These are phyloP conservation scores for Serilophus lunatus DNA, from an alignment of 2,113 vertebrate species.

Conservation along the genomic window DNA sequence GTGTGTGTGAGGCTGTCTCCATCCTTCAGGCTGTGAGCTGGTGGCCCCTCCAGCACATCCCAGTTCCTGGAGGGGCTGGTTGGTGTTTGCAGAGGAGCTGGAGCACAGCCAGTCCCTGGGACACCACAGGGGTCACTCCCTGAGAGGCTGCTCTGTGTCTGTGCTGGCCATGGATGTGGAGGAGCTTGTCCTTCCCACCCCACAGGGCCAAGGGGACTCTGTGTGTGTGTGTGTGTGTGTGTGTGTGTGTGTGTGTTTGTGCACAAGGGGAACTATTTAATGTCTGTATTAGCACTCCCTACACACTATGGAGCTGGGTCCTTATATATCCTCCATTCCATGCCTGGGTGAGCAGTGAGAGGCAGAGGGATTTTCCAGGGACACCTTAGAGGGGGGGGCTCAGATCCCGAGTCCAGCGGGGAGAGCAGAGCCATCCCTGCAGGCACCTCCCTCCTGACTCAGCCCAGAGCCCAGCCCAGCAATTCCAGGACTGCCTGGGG, in stretches of 20 bases:
- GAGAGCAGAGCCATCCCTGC: background rate
- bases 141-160: background rate
- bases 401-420: background rate
- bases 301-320: background rate
- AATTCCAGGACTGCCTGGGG: rapidly evolving
- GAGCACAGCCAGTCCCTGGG: background rate
- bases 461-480: rapidly evolving
- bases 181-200: background rate
- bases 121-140: background rate
- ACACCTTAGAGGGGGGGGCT: background rate
- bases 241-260: background rate
- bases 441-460: background rate
- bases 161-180: background rate
- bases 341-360: background rate
- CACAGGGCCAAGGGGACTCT: background rate
- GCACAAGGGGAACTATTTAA: conserved; percentile 52
- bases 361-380: background rate
- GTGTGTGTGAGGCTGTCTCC: background rate
- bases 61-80: rapidly evolving
- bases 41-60: background rate
- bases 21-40: background rate
- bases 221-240: no score
- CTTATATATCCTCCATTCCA: background rate
- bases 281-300: conserved; percentile 38
- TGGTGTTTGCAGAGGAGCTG: background rate